Evolutionary conservation across 2,113 vertebrate genomes (phyloP).

Genomic region (Gambusia affinis): DNA sequence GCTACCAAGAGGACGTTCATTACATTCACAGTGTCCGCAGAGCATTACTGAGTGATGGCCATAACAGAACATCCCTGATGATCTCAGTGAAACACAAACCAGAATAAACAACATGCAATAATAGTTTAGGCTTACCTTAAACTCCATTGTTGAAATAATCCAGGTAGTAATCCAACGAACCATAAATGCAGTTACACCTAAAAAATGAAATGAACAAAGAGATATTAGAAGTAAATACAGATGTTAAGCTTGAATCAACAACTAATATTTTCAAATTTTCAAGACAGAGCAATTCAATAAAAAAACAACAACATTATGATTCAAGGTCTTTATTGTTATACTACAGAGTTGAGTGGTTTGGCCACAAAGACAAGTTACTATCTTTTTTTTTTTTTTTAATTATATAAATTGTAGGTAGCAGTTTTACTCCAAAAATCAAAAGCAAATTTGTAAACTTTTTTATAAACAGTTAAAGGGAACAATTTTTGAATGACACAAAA

Average conservation of each 20-base stretch:
- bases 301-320: not conserved
- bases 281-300: not conserved
- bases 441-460: no score
- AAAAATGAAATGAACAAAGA: not conserved
- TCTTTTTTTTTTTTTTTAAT: no score
- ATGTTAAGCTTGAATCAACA: not conserved
- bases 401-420: no score
- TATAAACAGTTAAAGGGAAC: no score
- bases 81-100: not conserved
- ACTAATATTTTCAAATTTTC: not conserved
- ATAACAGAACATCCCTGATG: no score
- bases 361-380: no score
- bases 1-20: not conserved
- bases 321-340: not conserved
- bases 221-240: slow-evolving; percentile 2
- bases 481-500: no score
- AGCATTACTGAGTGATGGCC: not conserved
- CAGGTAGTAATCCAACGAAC: slow-evolving; percentile 40
- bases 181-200: slow-evolving; percentile 41
- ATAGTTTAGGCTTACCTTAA: slow-evolving; percentile 49
- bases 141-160: slow-evolving; percentile 37
- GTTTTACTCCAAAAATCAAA: no score
- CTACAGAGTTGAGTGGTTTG: not conserved
- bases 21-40: not conserved
- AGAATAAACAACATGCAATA: not conserved